Evolutionary conservation across 2,797 vertebrate species (phyloP).

Genomic region (Pogonophryne albipinna): DNA sequence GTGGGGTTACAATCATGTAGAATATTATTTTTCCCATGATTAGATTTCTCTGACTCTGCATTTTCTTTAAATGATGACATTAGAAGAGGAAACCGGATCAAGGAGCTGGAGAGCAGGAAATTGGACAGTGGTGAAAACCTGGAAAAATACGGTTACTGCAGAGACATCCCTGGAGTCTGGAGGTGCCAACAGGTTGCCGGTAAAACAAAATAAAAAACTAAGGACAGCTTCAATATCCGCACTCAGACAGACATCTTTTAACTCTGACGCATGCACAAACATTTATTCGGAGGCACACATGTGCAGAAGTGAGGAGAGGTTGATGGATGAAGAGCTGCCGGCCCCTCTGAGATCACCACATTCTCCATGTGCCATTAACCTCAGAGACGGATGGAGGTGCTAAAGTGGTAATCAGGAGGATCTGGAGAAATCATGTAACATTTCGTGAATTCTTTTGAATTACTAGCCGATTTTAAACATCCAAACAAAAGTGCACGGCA

Average conservation of each 20-base stretch:
- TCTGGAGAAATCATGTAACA: conserved; percentile 32
- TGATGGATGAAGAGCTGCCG: conserved; percentile 60
- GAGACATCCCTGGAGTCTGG: conserved; percentile 45
- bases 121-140: conserved; percentile 51
- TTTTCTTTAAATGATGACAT: background rate
- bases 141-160: conserved; percentile 35
- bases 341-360: conserved; percentile 65
- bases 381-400: conserved; percentile 57
- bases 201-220: background rate
- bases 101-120: conserved; percentile 46
- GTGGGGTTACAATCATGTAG: background rate
- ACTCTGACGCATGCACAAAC: conserved; percentile 44
- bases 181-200: conserved; percentile 55
- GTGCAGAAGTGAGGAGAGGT: conserved; percentile 50
- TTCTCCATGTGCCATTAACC: conserved; percentile 72
- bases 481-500: background rate
- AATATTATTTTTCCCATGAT: conserved; percentile 12
- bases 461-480: background rate
- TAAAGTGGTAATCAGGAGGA: conserved; percentile 39
- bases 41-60: background rate
- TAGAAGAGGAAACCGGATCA: conserved; percentile 20
- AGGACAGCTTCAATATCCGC: conserved; percentile 29
- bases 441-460: conserved; percentile 35
- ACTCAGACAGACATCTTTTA: conserved; percentile 42
- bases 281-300: conserved; percentile 37